Percentiles rank a stretch among this genome's conserved stretches.
phyloP scores from a whole-genome alignment of 92 coral and sea anemone genomes.

The Parazoanthus swiftii region DNA sequence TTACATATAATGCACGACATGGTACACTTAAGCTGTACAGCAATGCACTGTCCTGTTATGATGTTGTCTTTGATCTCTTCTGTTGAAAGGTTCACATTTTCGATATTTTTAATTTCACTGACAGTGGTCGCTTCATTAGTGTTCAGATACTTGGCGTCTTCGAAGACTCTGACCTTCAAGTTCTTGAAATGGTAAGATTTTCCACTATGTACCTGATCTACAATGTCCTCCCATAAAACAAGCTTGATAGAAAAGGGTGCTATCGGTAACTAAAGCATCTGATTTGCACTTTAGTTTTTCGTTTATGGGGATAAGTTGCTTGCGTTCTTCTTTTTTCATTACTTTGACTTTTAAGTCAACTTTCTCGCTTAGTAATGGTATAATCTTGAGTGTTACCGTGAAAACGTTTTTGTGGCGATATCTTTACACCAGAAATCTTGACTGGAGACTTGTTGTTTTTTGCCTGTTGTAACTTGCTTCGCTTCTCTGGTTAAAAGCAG shows the following conservation, averaged over 20 bases:
- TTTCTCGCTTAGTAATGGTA: not conserved
- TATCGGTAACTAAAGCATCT: constrained; percentile 24
- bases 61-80: constrained; percentile 39
- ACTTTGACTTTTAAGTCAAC: constrained; percentile 13
- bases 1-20: constrained; percentile 42
- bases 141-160: constrained; percentile 36
- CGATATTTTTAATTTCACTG: constrained; percentile 34
- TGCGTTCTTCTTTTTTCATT: constrained; percentile 34
- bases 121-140: constrained; percentile 41
- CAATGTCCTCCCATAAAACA: constrained; percentile 40
- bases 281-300: constrained; percentile 35
- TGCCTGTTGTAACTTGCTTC: constrained; percentile 30
- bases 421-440: constrained; percentile 39
- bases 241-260: constrained; percentile 25
- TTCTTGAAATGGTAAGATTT: constrained; percentile 45
- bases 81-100: constrained; percentile 13
- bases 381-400: not conserved
- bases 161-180: constrained; percentile 36
- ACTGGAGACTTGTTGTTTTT: no score
- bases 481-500: constrained; percentile 45
- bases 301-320: constrained; percentile 26
- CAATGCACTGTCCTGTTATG: constrained; percentile 38
- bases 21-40: constrained; percentile 31
- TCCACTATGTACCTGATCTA: constrained; percentile 14
- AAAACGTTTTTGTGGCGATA: constrained; percentile 33